phyloP scores from a whole-genome alignment of 2,113 vertebrate genomes.

The Rafetus swinhoei region DNA sequence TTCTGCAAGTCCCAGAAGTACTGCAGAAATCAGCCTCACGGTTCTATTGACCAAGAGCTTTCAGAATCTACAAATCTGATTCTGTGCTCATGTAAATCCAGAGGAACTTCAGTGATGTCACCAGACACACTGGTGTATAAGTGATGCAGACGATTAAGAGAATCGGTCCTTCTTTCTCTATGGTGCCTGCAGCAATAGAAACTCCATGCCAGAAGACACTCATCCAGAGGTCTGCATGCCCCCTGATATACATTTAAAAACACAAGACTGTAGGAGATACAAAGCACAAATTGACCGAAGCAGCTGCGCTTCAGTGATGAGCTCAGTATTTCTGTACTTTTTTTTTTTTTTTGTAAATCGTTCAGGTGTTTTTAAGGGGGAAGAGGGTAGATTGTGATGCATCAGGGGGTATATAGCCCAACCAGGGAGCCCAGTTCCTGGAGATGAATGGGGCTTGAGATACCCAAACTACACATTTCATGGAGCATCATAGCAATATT shows the following conservation, averaged over 20 bases:
- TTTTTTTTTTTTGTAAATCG: background rate
- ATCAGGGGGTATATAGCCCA: background rate
- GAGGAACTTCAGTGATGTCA: background rate
- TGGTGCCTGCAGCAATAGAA: background rate
- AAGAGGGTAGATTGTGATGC: background rate
- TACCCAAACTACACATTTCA: background rate
- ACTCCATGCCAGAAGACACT: background rate
- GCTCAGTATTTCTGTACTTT: background rate
- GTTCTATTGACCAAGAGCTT: background rate
- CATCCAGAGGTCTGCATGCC: background rate
- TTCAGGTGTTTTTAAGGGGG: background rate
- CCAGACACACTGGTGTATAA: background rate
- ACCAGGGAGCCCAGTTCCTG: background rate
- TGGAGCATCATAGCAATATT: background rate
- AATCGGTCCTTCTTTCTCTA: rapidly evolving
- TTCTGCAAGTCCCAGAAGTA: background rate
- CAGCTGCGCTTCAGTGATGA: background rate
- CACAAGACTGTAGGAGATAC: background rate
- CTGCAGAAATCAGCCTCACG: background rate
- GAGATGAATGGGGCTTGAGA: background rate
- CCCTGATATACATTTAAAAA: background rate
- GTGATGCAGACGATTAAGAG: background rate
- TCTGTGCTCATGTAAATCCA: background rate
- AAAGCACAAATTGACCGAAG: background rate
- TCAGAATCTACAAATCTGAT: background rate